phyloP scores from a whole-genome alignment of 2,113 vertebrate genomes.

The Pycnonotus jocosus region DNA sequence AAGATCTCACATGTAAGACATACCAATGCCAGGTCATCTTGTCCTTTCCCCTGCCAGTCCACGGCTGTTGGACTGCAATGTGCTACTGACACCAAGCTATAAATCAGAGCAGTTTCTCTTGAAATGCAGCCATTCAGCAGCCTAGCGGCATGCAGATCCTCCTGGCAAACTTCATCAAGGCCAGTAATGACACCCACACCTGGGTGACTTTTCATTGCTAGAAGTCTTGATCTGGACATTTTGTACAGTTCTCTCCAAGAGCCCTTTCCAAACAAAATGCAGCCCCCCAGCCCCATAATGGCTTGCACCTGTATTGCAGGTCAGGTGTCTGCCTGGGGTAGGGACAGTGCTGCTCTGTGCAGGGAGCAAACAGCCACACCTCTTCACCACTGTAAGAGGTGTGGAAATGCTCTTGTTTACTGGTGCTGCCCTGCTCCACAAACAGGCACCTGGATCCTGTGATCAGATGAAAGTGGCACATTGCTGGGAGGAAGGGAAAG shows the following conservation, averaged over 20 bases:
- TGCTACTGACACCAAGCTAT: neutral
- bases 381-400: fast-evolving
- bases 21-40: neutral
- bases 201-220: neutral
- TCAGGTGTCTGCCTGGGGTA: fast-evolving
- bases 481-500: fast-evolving
- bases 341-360: fast-evolving
- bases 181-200: neutral
- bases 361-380: fast-evolving
- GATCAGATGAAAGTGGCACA: neutral
- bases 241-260: neutral
- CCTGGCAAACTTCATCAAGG: neutral
- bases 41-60: neutral
- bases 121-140: neutral
- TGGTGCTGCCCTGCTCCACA: neutral
- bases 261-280: neutral
- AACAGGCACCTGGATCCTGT: fast-evolving
- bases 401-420: fast-evolving
- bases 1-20: neutral
- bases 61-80: neutral
- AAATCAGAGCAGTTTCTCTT: slow-evolving; percentile 20
- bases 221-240: neutral
- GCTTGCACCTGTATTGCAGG: fast-evolving
- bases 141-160: neutral
- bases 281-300: neutral